Percentiles rank a stretch among this genome's conserved stretches.
Evolutionary conservation across 2,797 vertebrate species (phyloP).

Genomic region (Cygnus olor): DNA sequence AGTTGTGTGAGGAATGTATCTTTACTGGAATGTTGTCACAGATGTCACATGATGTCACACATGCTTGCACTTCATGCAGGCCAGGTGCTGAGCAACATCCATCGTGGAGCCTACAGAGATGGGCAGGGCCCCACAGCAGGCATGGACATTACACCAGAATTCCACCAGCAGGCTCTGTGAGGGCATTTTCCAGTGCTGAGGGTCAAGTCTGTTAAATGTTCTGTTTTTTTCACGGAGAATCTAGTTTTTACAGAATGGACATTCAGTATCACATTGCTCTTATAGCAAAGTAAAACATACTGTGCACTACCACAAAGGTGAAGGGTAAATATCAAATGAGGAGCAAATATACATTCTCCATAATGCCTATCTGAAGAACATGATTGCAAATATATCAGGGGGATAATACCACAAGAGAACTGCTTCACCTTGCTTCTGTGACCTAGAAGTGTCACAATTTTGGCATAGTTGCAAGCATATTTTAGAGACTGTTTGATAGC

Average conservation of each 20-base stretch:
- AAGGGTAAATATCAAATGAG: neutral
- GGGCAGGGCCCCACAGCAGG: neutral
- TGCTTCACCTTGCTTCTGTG: neutral
- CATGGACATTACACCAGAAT: neutral
- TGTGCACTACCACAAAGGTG: neutral
- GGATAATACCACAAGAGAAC: neutral
- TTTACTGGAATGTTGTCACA: neutral
- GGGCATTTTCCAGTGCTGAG: neutral
- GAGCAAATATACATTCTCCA: neutral
- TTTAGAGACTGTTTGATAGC: neutral
- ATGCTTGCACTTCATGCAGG: neutral
- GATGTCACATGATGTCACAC: too few relatives aligned
- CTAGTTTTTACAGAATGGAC: neutral
- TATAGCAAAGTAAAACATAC: neutral
- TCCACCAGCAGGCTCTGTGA: neutral
- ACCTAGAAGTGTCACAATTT: neutral
- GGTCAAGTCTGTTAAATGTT: neutral
- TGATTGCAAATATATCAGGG: neutral
- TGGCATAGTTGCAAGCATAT: neutral
- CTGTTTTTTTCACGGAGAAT: neutral
- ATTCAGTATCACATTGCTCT: neutral
- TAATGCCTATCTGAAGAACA: neutral
- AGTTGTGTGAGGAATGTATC: neutral
- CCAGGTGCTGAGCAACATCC: neutral
- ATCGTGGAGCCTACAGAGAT: neutral